phyloP scores from a whole-genome alignment of 1,140 invertebrate species.

The Trachymyrmex septentrionalis region DNA sequence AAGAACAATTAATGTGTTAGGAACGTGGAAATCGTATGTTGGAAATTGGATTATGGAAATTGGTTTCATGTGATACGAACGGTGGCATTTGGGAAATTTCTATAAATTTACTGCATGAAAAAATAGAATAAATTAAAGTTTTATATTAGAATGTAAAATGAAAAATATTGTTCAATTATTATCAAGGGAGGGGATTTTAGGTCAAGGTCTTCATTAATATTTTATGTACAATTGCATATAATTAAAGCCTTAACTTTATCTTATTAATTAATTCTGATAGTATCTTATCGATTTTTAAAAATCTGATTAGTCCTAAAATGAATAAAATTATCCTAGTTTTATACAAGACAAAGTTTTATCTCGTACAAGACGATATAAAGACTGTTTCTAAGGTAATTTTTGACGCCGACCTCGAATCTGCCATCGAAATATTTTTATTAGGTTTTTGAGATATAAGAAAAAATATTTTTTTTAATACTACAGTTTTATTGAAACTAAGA shows the following conservation, averaged over 20 bases:
- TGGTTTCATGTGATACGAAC: slow-evolving; percentile 13
- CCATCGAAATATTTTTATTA: too few species aligned
- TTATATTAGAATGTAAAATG: background rate
- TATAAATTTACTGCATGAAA: slow-evolving; percentile 8
- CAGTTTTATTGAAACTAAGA: too few species aligned
- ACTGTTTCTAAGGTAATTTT: too few species aligned
- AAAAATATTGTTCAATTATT: background rate
- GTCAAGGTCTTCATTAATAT: slow-evolving; percentile 3
- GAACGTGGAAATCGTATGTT: slow-evolving; percentile 28
- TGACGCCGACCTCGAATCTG: too few species aligned
- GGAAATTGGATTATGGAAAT: slow-evolving; percentile 58
- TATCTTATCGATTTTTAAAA: background rate
- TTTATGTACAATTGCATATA: background rate
- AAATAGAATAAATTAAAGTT: slow-evolving; percentile 22
- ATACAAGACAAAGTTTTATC: too few species aligned
- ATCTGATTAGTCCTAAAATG: background rate
- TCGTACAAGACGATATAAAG: too few species aligned
- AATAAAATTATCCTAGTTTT: background rate
- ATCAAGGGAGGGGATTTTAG: background rate
- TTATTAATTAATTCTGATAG: background rate
- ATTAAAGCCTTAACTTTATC: background rate
- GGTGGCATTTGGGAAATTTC: slow-evolving; percentile 23
- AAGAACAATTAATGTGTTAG: slow-evolving; percentile 35
- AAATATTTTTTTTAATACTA: too few species aligned
- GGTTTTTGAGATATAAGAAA: too few species aligned